Evolutionary conservation across 2,888 invertebrate genomes (phyloP).

Genomic region (Orthonychiurus folsomi): DNA sequence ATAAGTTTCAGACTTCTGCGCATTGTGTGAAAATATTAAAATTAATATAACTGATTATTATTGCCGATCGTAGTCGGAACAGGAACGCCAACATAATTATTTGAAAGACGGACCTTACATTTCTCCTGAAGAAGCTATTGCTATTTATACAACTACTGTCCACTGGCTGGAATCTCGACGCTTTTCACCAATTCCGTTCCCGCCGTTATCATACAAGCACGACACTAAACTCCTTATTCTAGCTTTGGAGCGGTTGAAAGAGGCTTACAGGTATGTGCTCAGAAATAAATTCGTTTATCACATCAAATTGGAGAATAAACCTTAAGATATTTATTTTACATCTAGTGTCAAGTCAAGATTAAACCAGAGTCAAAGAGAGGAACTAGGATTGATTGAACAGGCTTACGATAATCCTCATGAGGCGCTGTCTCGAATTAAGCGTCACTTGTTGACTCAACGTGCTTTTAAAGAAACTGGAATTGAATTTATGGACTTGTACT

Average conservation of each 20-base stretch:
- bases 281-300: neutral
- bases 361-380: conserved; percentile 98
- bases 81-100: conserved; percentile 98
- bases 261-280: conserved; percentile 71
- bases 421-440: conserved; percentile 95
- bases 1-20: neutral
- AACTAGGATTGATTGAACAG: conserved; percentile 96
- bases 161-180: conserved; percentile 98
- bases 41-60: neutral
- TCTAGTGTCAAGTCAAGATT: conserved; percentile 85
- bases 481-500: conserved; percentile 99
- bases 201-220: conserved; percentile 97
- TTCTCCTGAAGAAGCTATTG: conserved; percentile 98
- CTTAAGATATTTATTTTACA: conserved; percentile 15
- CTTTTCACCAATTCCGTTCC: conserved; percentile 99
- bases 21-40: neutral
- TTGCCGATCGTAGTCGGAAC: conserved; percentile 79
- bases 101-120: conserved; percentile 99
- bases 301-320: conserved; percentile 4
- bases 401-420: conserved; percentile 99
- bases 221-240: conserved; percentile 97
- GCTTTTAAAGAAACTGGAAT: conserved; percentile 98
- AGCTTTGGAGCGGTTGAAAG: conserved; percentile 90
- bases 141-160: conserved; percentile 98
- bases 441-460: conserved; percentile 95